Base-by-base conservation (phyloP, 2,888 invertebrate genomes). In the Microplitis manilae region DNA sequence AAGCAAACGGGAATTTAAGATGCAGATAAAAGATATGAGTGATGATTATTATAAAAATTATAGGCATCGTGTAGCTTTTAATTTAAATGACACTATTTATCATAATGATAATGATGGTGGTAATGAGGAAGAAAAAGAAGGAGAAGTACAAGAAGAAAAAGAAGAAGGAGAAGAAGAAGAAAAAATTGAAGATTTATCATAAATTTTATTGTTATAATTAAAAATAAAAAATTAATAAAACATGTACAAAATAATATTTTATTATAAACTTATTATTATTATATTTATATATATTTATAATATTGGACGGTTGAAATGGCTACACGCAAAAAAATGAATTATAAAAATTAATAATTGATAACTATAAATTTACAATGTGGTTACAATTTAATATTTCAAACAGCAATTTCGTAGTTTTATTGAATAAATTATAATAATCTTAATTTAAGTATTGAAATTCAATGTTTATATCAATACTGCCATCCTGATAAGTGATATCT, bases 281-380 rank as follows among this genome's bases (percentile, higher is more conserved):
- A 50, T 50, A 5, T 50, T 50, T 50, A 50, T 50, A 9, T 50
- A 13, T 78, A 75, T 69, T 79, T 59, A 38, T 61, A 67, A 73
- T 80, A 81, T 78, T 83, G 84, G 85, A 86, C 86, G 86, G 85
- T 80, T 75, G 79, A 75, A 61, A 79, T 83, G 70, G 72, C 77
- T 74, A 41, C 8, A 65, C 50, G 15, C 15, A 62, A 62, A n/a
- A 59, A 13, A 59, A 2, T 30, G 30, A 30, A 30, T 20, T 20
- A 20, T 1, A 20, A 20, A 20, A 20, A 1, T 20, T 20, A 20
- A 20, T 30, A 30, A 30, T 30, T 30, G 30, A 30, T 30, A 30
- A 30, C 30, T 30, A 4, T 2, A 30, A 30, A 30, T 30, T 30
- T 30, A 4, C 0, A 30, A 30, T 30, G 4, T 30, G 30, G 30